Evolutionary conservation across 37 sponge, comb jelly and placozoan species (phyloP).

Genomic region (Oscarella lobularis): DNA sequence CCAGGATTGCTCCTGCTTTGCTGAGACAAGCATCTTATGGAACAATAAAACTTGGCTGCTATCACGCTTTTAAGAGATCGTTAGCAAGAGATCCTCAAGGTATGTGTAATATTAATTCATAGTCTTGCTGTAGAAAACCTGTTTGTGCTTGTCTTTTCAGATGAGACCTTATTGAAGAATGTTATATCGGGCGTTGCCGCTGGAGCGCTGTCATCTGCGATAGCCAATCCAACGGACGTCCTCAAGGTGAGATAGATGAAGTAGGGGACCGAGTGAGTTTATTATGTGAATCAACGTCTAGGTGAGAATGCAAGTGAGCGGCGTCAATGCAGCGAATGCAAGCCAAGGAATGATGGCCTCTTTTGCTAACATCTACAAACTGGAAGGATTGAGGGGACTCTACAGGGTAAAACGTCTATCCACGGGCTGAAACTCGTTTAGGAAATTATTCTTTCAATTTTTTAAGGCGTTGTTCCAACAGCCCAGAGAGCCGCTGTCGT

Average conservation of each 20-base stretch:
- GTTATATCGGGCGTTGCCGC: slow-evolving; percentile 50
- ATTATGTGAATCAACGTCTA: too few species aligned
- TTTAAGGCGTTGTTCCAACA: slow-evolving; percentile 88
- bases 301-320: slow-evolving; percentile 90
- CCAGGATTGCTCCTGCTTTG: slow-evolving; percentile 69
- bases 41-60: slow-evolving; percentile 76
- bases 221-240: slow-evolving; percentile 89
- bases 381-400: slow-evolving; percentile 70
- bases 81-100: slow-evolving; percentile 23
- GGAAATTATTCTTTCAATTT: not conserved
- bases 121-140: too few species aligned
- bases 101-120: too few species aligned
- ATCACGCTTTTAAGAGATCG: slow-evolving; percentile 51
- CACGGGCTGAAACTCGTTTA: not conserved
- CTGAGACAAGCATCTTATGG: slow-evolving; percentile 84
- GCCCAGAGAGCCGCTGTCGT: slow-evolving; percentile 85
- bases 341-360: slow-evolving; percentile 3
- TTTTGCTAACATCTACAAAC: slow-evolving; percentile 54
- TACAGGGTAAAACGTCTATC: slow-evolving; percentile 62
- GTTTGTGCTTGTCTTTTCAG: too few species aligned
- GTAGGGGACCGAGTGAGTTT: too few species aligned
- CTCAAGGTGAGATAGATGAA: slow-evolving; percentile 74
- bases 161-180: slow-evolving; percentile 44
- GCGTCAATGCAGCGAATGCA: not conserved
- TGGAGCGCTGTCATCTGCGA: slow-evolving; percentile 57